phyloP scores from a whole-genome alignment of 2,888 invertebrate species.

The Polyploca ridens region DNA sequence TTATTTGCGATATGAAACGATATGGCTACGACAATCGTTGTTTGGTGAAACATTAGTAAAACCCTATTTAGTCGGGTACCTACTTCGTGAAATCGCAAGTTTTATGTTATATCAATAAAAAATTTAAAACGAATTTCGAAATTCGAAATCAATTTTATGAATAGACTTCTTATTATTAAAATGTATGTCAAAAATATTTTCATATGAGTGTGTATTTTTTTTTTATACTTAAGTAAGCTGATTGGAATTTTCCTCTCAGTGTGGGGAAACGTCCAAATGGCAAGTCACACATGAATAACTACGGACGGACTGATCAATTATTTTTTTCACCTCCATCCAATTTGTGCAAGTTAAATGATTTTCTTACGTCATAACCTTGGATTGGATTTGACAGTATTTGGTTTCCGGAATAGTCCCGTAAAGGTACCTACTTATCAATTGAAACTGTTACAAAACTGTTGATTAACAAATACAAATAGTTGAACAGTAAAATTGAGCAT shows the following conservation, averaged over 20 bases:
- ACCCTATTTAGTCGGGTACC: too few relatives aligned
- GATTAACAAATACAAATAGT: not conserved
- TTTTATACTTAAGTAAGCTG: constrained; percentile 1
- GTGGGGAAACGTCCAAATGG: constrained; percentile 34
- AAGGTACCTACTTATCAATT: constrained; percentile 11
- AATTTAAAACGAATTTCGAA: too few relatives aligned
- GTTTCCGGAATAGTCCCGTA: constrained; percentile 59
- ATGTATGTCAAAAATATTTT: not conserved
- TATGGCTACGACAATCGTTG: too few relatives aligned
- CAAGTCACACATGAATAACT: constrained; percentile 61
- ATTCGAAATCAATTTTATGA: too few relatives aligned
- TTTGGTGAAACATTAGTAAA: too few relatives aligned
- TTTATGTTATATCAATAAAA: too few relatives aligned
- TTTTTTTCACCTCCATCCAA: constrained; percentile 60
- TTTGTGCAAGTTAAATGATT: constrained; percentile 62
- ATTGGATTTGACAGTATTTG: constrained; percentile 46
- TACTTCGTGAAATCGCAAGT: too few relatives aligned
- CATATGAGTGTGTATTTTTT: not conserved
- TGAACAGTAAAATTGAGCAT: not conserved
- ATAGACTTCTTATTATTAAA: too few relatives aligned
- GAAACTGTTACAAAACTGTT: not conserved
- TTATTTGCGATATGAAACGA: too few relatives aligned
- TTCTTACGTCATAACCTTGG: constrained; percentile 65
- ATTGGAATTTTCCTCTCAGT: constrained; percentile 23
- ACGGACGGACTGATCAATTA: constrained; percentile 53